Base-by-base conservation (phyloP, 23 tunicate species). In the Trididemnum nubilum region DNA sequence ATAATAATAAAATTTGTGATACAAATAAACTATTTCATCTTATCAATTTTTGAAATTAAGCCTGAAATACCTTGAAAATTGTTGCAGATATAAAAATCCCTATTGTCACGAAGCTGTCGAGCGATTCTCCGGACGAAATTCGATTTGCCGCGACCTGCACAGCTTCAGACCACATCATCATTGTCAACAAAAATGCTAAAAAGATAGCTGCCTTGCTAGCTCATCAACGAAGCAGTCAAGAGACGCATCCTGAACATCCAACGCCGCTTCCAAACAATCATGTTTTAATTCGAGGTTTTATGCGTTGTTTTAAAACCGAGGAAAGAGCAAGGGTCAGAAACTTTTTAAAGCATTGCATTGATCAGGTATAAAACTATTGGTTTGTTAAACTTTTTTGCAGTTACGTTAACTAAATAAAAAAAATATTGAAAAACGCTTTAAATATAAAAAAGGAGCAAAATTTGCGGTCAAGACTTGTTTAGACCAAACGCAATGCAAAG, bases 81-180 rank as follows among this genome's bases (percentile, higher is more conserved):
- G 15, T 44, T 44, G 54, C 54, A 73, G 79, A n/a, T 24, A 28
- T 73, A 4, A 7, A 73, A 28, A 73, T 73, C n/a, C 79, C 79
- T 2, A 49, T 73, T 33, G 59, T 73, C 3, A 59, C 21, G 15
- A 40, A 73, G 29, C 59, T 73, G 28, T 2, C 79, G 7, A 24
- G 21, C 12, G 79, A 73, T 39, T 4, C 31, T 37, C 31, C 58
- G 5, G 79, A 73, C 5, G 79, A 73, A 73, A n/a, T 73, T 2
- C 23, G 37, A 2, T 49, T 40, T 38, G 79, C 61, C 23, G 26
- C 61, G 27, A 37, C 25, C 7, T 73, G 79, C 29, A 18, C 79
- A 2, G 23, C 32, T 2, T 4, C 32, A 2, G 59, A 40, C 38
- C 79, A 73, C 34, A 24, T 49, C 2, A 49, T 73, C 28, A 59